Evolutionary conservation across 2,888 invertebrate species (phyloP), one percentile per base, ranked within the genome.

Genomic region (Escarpia spicata): DNA sequence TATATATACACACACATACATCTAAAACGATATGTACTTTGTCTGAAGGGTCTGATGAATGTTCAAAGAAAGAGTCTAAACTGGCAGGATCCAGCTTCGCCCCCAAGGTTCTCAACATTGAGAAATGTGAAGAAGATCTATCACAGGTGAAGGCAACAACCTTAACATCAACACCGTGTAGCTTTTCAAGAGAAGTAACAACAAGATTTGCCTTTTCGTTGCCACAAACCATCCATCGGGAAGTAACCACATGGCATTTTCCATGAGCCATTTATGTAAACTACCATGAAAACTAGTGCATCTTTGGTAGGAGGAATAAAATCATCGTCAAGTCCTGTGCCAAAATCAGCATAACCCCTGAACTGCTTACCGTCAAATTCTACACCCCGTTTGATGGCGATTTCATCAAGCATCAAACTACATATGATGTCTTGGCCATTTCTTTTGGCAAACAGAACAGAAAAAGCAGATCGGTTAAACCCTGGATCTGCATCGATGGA

Each of bases 191-290:
- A n/a, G 44, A 91, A 3, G 0, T 12, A 12, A 3, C 2, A n/a
- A 91, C n/a, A 4, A 91, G 91, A 26, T 91, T 91, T 15, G 91
- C 45, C 44, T 4, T 15, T n/a, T 91, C 91, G 12, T 15, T 44
- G 19, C 91, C 44, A 44, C 44, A 91, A 19, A 9, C 43, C 45
- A 8, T 91, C n/a, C 9, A 44, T 44, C 3, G 43, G 91, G n/a
- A 91, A 91, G n/a, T 91, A 91, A 26, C 19, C 91, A 91, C 91
- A 91, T 12, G 91, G 91, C 45, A 91, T 44, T 45, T 91, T 91
- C 91, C 44, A 44, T 0, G 15, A 26, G 44, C 91, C 45, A 19
- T 9, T 91, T 26, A 91, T 3, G 4, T 2, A 43, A 26, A 91
- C 91, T 44, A 91, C 26, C 91, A 45, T 91, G 52, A 91, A 91